These are phyloP conservation scores for Saturnia pavonia DNA, from an alignment of 2,888 invertebrate genomes.

Conservation along the genomic window DNA sequence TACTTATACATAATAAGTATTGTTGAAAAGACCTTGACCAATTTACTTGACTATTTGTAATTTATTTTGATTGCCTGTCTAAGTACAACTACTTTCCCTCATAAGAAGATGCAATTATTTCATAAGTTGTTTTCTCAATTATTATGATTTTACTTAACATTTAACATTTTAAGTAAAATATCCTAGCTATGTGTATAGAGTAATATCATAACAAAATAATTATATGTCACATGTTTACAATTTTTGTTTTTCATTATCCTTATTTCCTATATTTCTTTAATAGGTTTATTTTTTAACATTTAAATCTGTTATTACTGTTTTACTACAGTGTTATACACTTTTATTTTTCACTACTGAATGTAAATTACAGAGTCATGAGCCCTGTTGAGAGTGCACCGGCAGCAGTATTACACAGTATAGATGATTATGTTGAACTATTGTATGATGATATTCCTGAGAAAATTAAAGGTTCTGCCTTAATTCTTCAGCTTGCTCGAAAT, in stretches of 20 bases:
- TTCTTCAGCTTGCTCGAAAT: slow-evolving; percentile 95
- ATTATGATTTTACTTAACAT: neutral
- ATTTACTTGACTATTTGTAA: neutral
- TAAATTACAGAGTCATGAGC: slow-evolving; percentile 53
- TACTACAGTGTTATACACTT: no score
- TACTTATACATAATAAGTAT: neutral
- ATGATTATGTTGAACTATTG: slow-evolving; percentile 96
- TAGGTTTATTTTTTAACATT: neutral
- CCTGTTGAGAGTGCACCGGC: slow-evolving; percentile 81
- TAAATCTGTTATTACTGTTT: no score
- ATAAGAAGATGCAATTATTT: neutral
- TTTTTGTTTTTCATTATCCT: neutral
- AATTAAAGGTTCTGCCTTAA: slow-evolving; percentile 94
- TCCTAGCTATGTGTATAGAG: neutral
- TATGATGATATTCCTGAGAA: slow-evolving; percentile 98
- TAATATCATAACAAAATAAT: neutral
- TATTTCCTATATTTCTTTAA: neutral
- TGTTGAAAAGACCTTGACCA: slow-evolving; percentile 9
- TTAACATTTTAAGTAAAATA: neutral
- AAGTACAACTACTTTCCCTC: neutral
- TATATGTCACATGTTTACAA: neutral
- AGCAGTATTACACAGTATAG: slow-evolving; percentile 90
- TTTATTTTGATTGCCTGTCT: neutral
- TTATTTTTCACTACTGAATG: neutral
- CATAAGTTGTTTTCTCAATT: no score